Base-by-base conservation (phyloP, 2,797 vertebrate genomes). In the Neomorphus geoffroyi region DNA sequence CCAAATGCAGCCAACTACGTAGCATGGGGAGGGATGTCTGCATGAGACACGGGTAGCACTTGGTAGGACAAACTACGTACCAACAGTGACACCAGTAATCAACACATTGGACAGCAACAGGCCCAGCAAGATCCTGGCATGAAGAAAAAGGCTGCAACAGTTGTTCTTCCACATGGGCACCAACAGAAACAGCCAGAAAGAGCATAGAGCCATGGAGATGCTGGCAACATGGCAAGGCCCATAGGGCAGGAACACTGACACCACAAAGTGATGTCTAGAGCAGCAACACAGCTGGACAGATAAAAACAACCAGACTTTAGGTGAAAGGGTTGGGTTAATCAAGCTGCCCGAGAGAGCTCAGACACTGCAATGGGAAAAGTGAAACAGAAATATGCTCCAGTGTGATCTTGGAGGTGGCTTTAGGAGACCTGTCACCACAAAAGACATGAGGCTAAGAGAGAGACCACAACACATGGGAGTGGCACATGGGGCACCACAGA, bases 201-300 rank as follows among this genome's bases (percentile, higher is more conserved):
- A 57, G 0, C 41, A 69, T 24, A 90, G 92, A 18, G 4, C 12
- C 17, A 22, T 0, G 18, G 46, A 19, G 33, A 12, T 3, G n/a
- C 28, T 7, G 46, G 27, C 18, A 84, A 64, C 2, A 10, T 0
- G 0, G 27, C 9, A 2, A 11, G 17, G 43, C 13, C 50, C 10
- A 1, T 0, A 9, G 18, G 56, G 48, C 64, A 87, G n/a, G 67
- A 75, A 61, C 24, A 32, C 22, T 3, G 12, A 64, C 77, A 82
- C 11, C 35, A 41, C 9, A 10, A 23, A 53, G 26, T 4, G 11
- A 70, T 17, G 7, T 14, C 65, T 39, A 46, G 39, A 65, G 72
- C 51, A 77, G 58, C 17, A 65, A 71, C 56, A 66, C 9, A 8
- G n/a, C 54, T 81, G 67, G 43, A 46, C 26, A 58, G 48, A 51